phyloP scores from a whole-genome alignment of 2,113 vertebrate species.

The Narcine bancroftii region DNA sequence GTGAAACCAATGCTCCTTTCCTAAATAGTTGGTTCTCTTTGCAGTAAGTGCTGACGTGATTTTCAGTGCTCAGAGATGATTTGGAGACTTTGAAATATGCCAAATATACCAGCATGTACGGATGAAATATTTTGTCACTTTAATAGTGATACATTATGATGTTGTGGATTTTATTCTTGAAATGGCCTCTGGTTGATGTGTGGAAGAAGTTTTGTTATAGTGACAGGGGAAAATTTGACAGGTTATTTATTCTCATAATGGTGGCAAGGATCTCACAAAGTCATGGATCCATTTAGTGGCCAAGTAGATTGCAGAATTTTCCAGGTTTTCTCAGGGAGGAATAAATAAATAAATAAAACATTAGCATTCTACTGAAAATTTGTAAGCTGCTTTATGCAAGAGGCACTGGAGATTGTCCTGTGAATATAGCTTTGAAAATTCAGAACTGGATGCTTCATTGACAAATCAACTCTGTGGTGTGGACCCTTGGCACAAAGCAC shows the following conservation, averaged over 20 bases:
- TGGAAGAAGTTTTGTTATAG: neutral
- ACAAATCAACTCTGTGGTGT: neutral
- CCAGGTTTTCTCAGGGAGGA: neutral
- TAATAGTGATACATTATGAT: conserved; percentile 23
- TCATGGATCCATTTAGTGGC: neutral
- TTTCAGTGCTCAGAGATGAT: neutral
- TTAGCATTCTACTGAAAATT: neutral
- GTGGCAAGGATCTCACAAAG: neutral
- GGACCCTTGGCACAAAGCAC: neutral
- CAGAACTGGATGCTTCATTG: no score
- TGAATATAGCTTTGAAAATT: no score
- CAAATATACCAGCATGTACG: conserved; percentile 7
- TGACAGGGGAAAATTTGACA: conserved; percentile 12
- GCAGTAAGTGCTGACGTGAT: neutral
- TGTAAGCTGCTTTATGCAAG: neutral
- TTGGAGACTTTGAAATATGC: conserved; percentile 3
- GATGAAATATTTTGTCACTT: conserved; percentile 29
- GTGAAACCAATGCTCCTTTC: neutral
- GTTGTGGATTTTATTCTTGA: conserved; percentile 19
- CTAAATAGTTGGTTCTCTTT: neutral
- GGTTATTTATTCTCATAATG: neutral
- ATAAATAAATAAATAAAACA: no score
- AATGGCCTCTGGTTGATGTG: conserved; percentile 12
- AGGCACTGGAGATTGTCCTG: neutral
- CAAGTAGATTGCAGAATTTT: neutral